Percentiles rank a stretch among this genome's conserved stretches.
Conservation (phyloP, 2,888 invertebrate genomes). For the Xestoiulus laeticollis region DNA sequence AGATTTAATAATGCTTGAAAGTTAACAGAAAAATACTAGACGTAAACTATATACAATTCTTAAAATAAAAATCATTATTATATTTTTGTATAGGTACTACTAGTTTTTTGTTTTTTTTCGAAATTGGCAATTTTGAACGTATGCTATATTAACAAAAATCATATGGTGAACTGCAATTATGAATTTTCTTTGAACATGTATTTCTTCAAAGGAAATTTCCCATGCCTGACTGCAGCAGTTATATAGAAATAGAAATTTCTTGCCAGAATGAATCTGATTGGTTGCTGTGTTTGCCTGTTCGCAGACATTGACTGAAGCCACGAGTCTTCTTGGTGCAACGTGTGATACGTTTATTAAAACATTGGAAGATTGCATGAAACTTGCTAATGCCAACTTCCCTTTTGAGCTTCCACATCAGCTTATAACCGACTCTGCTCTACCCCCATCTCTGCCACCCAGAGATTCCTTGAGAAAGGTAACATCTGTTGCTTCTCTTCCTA, state of each 20-base stretch:
- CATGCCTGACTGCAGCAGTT: not conserved
- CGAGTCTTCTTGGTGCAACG: slow-evolving; percentile 77
- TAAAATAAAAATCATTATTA: too few species aligned
- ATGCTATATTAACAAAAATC: not conserved
- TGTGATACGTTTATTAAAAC: slow-evolving; percentile 86
- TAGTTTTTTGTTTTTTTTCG: too few species aligned
- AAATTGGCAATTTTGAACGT: not conserved
- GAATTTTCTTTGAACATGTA: not conserved
- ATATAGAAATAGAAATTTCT: slow-evolving; percentile 11
- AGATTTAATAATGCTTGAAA: too few species aligned
- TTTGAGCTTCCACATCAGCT: slow-evolving; percentile 63
- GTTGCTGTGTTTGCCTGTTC: slow-evolving; percentile 58
- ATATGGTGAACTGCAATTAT: not conserved
- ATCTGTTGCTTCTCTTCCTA: not conserved
- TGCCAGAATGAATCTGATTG: not conserved
- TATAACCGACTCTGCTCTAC: slow-evolving; percentile 61
- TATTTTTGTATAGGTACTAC: too few species aligned
- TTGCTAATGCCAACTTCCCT: slow-evolving; percentile 61
- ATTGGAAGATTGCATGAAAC: slow-evolving; percentile 79
- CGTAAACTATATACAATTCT: too few species aligned
- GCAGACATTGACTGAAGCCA: slow-evolving; percentile 77
- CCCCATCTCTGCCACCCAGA: slow-evolving; percentile 50
- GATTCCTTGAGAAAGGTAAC: slow-evolving; percentile 52
- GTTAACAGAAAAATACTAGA: too few species aligned
- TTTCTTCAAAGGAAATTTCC: too few species aligned